A percentile compares a stretch with the other conserved stretches of the same genome.
phyloP scores from a whole-genome alignment of 2,888 invertebrate species.

The Euzophera pinguis region DNA sequence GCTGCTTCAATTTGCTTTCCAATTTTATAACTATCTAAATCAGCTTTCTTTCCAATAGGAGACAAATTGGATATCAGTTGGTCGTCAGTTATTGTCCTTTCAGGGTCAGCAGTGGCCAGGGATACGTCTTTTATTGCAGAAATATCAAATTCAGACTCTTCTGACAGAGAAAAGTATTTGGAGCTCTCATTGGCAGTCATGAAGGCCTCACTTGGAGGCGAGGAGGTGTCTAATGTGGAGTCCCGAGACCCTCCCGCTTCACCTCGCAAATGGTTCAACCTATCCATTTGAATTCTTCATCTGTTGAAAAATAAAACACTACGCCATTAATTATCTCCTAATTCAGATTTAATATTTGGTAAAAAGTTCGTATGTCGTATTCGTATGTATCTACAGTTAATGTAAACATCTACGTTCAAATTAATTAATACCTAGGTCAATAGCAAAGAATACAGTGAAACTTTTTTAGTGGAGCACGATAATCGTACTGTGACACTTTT shows the following conservation, averaged over 20 bases:
- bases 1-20: conserved; percentile 71
- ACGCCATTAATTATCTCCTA: not conserved
- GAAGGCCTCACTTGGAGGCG: conserved; percentile 60
- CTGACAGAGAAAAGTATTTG: conserved; percentile 69
- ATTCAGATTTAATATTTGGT: not conserved
- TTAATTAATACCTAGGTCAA: conserved; percentile 72
- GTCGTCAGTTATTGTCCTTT: conserved; percentile 42
- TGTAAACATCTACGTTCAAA: conserved; percentile 57
- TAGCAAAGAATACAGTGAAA: conserved; percentile 70
- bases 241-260: conserved; percentile 59
- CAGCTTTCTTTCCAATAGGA: conserved; percentile 57
- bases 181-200: conserved; percentile 69
- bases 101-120: conserved; percentile 38
- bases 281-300: conserved; percentile 76
- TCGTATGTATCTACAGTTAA: conserved; percentile 46
- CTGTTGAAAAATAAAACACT: conserved; percentile 51
- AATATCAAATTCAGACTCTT: conserved; percentile 61
- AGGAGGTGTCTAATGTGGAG: conserved; percentile 61
- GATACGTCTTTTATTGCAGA: conserved; percentile 57
- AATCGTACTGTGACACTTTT: conserved; percentile 72
- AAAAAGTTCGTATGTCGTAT: conserved; percentile 26
- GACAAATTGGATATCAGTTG: conserved; percentile 56
- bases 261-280: conserved; percentile 65
- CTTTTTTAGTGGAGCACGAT: conserved; percentile 66
- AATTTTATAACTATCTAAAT: conserved; percentile 62